Evolutionary conservation across 2,888 invertebrate species (phyloP), one percentile per base, ranked within the genome.

Genomic region (Dolomedes plantarius): DNA sequence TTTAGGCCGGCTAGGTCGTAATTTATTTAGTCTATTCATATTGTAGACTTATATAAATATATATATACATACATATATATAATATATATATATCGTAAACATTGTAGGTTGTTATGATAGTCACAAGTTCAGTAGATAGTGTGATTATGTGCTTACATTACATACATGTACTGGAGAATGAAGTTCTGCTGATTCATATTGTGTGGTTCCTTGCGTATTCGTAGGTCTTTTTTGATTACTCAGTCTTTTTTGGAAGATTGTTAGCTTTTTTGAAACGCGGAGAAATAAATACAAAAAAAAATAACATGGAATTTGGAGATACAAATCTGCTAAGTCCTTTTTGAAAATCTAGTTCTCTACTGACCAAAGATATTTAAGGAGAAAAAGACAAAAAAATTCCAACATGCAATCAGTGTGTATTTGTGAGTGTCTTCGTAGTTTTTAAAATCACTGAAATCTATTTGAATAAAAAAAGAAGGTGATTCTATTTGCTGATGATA

Each of bases 41-140:
- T 80, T 74, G 74, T 81, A 81, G 81, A 74, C 81, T 81, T 81
- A 81, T 81, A 81, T 81, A 81, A 81, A 81, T 81, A 81, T 81
- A 80, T 80, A 73, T 56, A 73, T 50, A 72, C 41, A 65, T 65
- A 65, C 31, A 65, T 73, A 80, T 69, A 39, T 69, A 74, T 74
- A 74, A 62, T 27, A 74, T 74, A 74, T 74, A 79, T 73, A 81
- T 81, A 81, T 74, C 81, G 74, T 81, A 74, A 81, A 81, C 81
- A 81, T 68, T 74, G 81, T 81, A 81, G 81, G 74, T 81, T 81
- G 81, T 81, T 81, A 81, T 74, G 68, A 46, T 81, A 81, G 81
- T 81, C 68, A 67, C 56, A 74, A 81, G 81, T 81, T 81, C 56
- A 19, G 81, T 81, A 81, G 81, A n/a, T 81, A 81, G 81, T 39